Conservation (phyloP, 2,113 vertebrate species). For the Ginglymostoma cirratum region DNA sequence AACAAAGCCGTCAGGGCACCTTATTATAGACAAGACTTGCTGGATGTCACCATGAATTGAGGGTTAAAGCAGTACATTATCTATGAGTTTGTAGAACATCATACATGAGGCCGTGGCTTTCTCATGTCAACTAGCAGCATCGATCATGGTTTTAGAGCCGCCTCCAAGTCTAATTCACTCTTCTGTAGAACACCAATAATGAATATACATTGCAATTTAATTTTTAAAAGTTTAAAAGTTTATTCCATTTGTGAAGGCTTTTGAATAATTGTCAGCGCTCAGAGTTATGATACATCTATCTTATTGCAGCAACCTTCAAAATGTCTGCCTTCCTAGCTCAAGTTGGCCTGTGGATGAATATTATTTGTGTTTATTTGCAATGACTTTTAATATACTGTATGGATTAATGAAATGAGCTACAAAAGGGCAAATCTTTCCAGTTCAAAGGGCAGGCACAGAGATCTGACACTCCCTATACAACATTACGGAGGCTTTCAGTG, state of each 20-base stretch:
- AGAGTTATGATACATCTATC: background rate
- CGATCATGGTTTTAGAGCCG: background rate
- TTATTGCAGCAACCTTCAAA: background rate
- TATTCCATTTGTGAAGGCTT: background rate
- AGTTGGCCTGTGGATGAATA: background rate
- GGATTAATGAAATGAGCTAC: constrained; percentile 10
- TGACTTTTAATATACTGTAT: constrained; percentile 33
- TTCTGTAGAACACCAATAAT: background rate
- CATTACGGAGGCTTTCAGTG: constrained; percentile 18
- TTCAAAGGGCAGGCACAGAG: constrained; percentile 9
- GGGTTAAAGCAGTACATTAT: background rate
- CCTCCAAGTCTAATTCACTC: background rate
- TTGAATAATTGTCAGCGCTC: background rate
- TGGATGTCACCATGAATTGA: background rate
- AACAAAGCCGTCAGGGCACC: background rate
- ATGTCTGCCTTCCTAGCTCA: background rate
- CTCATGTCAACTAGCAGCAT: too few species aligned
- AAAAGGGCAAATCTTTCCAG: background rate
- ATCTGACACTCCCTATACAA: constrained; percentile 32
- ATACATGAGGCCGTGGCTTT: background rate
- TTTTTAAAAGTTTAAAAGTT: background rate
- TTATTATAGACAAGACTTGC: background rate
- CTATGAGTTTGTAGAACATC: background rate
- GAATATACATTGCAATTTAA: background rate
- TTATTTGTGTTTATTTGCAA: background rate